Base-by-base conservation (phyloP, 2,888 invertebrate genomes). In the Nasonia oneida region DNA sequence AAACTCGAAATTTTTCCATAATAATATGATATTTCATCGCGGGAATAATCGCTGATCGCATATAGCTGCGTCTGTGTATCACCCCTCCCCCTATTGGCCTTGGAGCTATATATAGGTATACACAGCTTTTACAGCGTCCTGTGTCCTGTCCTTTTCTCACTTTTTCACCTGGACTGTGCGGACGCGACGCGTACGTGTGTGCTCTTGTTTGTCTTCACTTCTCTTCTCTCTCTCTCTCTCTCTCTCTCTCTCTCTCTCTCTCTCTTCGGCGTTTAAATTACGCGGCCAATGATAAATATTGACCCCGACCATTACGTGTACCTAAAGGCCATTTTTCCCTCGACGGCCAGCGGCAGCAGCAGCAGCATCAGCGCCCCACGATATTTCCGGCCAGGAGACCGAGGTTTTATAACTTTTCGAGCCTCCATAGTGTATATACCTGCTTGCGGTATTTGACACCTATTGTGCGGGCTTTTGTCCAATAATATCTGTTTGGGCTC, bases 211-310 rank as follows among this genome's bases (percentile, higher is more conserved):
- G 23, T 29, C 61, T 86, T 88, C 29, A 1, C 29, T 29, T 29
- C 29, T 29, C 29, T 29, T 1, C 82, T 84, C 88, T 84, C 83
- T 81, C 84, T 86, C 79, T 57, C 83, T 80, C n/a, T n/a, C n/a
- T n/a, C n/a, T n/a, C n/a, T n/a, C n/a, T n/a, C 79, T 74, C 87
- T 88, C 82, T 84, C 88, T 84, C 83, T 81, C 85, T 86, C 79
- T 57, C 83, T 80, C 79, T 81, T 82, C 67, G 92, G 92, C 91
- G 92, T 92, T 92, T 91, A 92, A 92, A 92, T 92, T 92, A 92
- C 91, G 91, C 91, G 90, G 90, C 90, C 92, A 91, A 92, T 92
- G 92, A 92, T 92, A 92, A 92, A 92, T 92, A 92, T 92, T 92
- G 92, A 90, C 90, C 89, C 90, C 91, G 91, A 91, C 92, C 91